Evolutionary conservation across 2,113 vertebrate species (phyloP).

Genomic region (Silurus meridionalis): DNA sequence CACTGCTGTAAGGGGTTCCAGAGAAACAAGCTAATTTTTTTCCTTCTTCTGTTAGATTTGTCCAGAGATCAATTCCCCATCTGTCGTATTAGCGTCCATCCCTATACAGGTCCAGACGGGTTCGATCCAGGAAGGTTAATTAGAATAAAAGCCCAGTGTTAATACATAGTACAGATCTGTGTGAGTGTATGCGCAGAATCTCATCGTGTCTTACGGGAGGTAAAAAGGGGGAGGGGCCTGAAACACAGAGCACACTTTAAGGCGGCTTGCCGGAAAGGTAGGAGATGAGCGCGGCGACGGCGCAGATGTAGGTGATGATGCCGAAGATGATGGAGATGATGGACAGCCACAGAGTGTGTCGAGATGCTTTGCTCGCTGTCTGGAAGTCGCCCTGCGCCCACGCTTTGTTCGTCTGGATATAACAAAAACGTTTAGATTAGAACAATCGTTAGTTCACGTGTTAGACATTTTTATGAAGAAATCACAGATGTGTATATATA

Average conservation of each 20-base stretch:
- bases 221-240: neutral
- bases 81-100: neutral
- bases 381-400: slow-evolving; percentile 83
- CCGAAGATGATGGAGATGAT: slow-evolving; percentile 84
- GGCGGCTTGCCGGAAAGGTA: slow-evolving; percentile 83
- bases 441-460: neutral
- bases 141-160: slow-evolving; percentile 35
- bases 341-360: slow-evolving; percentile 83
- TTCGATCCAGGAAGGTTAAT: slow-evolving; percentile 19
- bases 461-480: slow-evolving; percentile 4
- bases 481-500: neutral
- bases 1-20: slow-evolving; percentile 20
- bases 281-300: slow-evolving; percentile 80
- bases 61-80: slow-evolving; percentile 18
- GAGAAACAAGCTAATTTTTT: neutral
- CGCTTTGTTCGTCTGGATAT: slow-evolving; percentile 83
- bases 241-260: slow-evolving; percentile 49
- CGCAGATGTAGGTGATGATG: slow-evolving; percentile 81
- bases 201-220: slow-evolving; percentile 12
- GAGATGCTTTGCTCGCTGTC: slow-evolving; percentile 78
- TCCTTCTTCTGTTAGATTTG: neutral
- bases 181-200: neutral
- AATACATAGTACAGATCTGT: slow-evolving; percentile 45
- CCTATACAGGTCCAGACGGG: slow-evolving; percentile 17
- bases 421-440: neutral